Percentiles rank a stretch among this genome's conserved stretches.
These are phyloP conservation scores for Nannoperca obscura DNA, from an alignment of 2,797 vertebrate species.

Conservation along the genomic window DNA sequence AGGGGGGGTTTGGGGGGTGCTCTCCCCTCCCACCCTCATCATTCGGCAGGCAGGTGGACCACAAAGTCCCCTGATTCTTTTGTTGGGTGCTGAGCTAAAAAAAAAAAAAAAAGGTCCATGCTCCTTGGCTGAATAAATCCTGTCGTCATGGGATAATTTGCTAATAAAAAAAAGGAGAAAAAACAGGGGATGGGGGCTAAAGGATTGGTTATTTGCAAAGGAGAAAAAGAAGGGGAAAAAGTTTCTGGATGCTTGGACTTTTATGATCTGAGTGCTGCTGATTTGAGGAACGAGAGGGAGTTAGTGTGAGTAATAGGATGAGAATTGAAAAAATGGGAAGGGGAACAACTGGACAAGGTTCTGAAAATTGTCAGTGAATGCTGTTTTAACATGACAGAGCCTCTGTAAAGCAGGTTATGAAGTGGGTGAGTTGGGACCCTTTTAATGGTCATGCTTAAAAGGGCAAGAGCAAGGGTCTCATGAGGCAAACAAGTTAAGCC, in stretches of 20 bases:
- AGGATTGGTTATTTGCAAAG: slow-evolving; percentile 77
- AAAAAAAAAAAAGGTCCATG: slow-evolving; percentile 83
- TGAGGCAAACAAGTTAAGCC: slow-evolving; percentile 70
- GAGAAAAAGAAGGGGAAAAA: slow-evolving; percentile 65
- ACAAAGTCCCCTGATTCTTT: slow-evolving; percentile 99
- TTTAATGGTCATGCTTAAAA: slow-evolving; percentile 61
- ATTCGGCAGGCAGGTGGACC: slow-evolving; percentile 98
- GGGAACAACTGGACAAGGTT: slow-evolving; percentile 67
- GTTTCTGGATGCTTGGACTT: slow-evolving; percentile 77
- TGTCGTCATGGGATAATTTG: slow-evolving; percentile 97
- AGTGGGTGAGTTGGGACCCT: slow-evolving; percentile 45
- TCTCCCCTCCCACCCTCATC: slow-evolving; percentile 92
- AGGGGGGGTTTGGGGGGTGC: slow-evolving; percentile 89
- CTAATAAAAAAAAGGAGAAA: slow-evolving; percentile 83
- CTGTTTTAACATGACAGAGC: slow-evolving; percentile 76
- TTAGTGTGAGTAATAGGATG: slow-evolving; percentile 32
- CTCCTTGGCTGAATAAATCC: slow-evolving; percentile 95
- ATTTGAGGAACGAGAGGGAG: slow-evolving; percentile 30
- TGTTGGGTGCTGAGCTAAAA: slow-evolving; percentile 88
- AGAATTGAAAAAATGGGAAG: slow-evolving; percentile 24
- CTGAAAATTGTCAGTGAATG: slow-evolving; percentile 88
- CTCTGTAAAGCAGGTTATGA: slow-evolving; percentile 80
- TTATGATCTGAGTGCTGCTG: slow-evolving; percentile 37
- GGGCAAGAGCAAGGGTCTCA: slow-evolving; percentile 48
- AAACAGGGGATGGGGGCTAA: slow-evolving; percentile 79